These are phyloP conservation scores for Gavialis gangeticus DNA, from an alignment of 2,113 vertebrate genomes.

Conservation along the genomic window DNA sequence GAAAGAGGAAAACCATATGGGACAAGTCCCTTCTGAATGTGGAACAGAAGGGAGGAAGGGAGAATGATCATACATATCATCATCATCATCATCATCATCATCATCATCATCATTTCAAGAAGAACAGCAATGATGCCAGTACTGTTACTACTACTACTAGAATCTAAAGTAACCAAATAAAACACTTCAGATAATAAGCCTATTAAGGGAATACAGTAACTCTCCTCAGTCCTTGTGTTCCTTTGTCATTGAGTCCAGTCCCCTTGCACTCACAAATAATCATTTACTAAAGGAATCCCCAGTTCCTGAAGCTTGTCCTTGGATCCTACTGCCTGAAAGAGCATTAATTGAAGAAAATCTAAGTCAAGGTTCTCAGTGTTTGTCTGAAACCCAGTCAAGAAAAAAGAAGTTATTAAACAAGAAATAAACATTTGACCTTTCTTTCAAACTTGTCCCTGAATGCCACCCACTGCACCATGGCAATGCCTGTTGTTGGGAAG, in stretches of 20 bases:
- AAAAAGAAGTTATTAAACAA: not conserved
- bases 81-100: not conserved
- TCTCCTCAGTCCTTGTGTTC: too few relatives aligned
- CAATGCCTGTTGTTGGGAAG: not conserved
- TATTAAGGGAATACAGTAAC: too few relatives aligned
- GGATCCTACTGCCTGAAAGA: not conserved
- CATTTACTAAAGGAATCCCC: not conserved
- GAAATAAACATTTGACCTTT: not conserved
- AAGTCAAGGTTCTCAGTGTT: not conserved
- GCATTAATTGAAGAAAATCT: not conserved
- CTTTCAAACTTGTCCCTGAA: not conserved
- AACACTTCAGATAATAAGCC: too few relatives aligned
- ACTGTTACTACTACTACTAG: not conserved
- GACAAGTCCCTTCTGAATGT: accelerated
- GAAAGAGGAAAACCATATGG: accelerated
- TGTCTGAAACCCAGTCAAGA: not conserved
- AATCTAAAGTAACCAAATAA: not conserved
- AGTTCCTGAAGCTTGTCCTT: not conserved
- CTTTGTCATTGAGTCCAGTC: too few relatives aligned
- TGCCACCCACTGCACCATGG: accelerated
- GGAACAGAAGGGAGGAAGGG: not conserved
- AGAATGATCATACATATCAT: not conserved
- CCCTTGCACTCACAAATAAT: too few relatives aligned
- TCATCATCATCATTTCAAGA: not conserved
- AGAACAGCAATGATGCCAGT: too few relatives aligned